Base-by-base conservation (phyloP, 2,113 vertebrate species). In the Salvelinus alpinus region DNA sequence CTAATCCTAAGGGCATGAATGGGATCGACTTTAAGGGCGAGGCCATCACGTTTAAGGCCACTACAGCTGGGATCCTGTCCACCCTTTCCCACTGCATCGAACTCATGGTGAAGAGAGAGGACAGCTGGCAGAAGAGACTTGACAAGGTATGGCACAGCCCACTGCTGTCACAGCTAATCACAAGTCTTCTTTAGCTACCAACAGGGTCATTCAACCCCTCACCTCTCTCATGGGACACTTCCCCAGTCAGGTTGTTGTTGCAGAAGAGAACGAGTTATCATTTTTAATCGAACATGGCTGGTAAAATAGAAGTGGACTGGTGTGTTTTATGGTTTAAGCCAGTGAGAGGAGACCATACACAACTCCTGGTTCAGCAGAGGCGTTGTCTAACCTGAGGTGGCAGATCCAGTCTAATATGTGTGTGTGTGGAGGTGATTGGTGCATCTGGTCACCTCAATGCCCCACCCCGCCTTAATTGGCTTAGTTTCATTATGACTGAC, bases 1-100 rank as follows among this genome's bases (percentile, higher is more conserved):
- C 94, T 78, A 94, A 92, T 83, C 95, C 95, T 20, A 98, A 96
- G 94, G 94, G 92, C 77, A 95, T 96, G 81, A 97, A 96, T 82
- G 97, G 97, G 59, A 97, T 99, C 86, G 97, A 99, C 91, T 99
- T 99, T 86, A 99, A 99, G 92, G 98, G 98, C 2, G 98, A 99
- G 91, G 98, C 98, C 71, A 99, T 99, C 92, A 99, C 98, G 77
- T 99, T 99, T 88, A 99, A 99, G 90, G 97, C 97, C 86, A 99
- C 98, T 59, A 99, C 98, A 72, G 98, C 97, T 70, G 98, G 98
- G 71, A 99, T 99, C 78, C 94, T 99, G 78, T 96, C 98, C 59
- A 99, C 97, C 0, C 92, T 99, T 47, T 98, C 97, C 77, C 96
- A 99, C 86, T 99, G 98, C 91, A 97, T 99, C 78, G 98, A 99